Base-by-base conservation (phyloP, 2,888 invertebrate genomes). In the Stenurella melanura region DNA sequence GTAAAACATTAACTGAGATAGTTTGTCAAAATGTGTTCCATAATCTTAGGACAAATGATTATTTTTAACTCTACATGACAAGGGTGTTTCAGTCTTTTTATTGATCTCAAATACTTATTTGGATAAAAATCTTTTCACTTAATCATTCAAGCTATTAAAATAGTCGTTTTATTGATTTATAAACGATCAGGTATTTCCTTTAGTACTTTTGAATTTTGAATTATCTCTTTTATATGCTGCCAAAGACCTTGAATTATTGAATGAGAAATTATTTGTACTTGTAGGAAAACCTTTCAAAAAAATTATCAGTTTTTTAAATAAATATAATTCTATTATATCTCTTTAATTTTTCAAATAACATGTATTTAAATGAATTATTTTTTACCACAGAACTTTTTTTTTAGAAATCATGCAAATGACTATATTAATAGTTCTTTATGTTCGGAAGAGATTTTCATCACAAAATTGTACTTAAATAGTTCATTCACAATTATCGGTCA, bases 371-470 rank as follows among this genome's bases (percentile, higher is more conserved):
- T 42, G 15, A 15, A 42, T 42, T 42, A 12, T 17, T 17, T 50
- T 50, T 50, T 15, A 42, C 15, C 4, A 15, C 12, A 42, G 6
- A n/a, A 50, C n/a, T 50, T n/a, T 5, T 42, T 42, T 11, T 42
- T 6, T 34, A 19, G 17, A 21, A 58, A 58, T 19, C 9, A 58
- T 19, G 18, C 58, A 58, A 58, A 58, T 58, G 21, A 58, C 58
- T 58, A 58, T 58, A 58, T 19, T 58, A 58, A 54, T 21, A 19
- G 11, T 3, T n/a, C n/a, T 50, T 19, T 30, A 11, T 17, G 57
- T 18, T 57, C 42, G 74, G 77, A 60, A 71, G 67, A 77, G 73
- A 66, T 77, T 77, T 77, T 74, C 54, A 66, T 77, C 66, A 21
- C 17, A 66, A 73, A 71, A 58, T 66, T 68, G 77, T 74, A 74